Base-by-base conservation (phyloP, 2,888 invertebrate genomes). In the Rhamnusium bicolor region DNA sequence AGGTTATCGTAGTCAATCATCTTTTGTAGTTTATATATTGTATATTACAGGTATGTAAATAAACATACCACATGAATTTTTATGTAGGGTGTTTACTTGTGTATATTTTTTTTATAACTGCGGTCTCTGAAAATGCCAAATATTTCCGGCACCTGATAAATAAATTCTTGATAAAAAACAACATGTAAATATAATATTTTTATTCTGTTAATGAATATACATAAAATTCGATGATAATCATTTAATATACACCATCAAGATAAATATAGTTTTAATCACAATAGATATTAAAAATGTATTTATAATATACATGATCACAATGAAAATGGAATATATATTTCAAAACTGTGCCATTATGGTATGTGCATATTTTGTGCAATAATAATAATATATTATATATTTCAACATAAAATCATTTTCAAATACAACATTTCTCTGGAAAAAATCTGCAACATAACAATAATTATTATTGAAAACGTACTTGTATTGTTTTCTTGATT, bases 161-260 rank as follows among this genome's bases (percentile, higher is more conserved):
- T 24, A 2, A 24, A 24, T 6, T 32, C 1, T 40, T n/a, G 7
- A 24, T 56, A 51, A 58, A 24, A 66, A 66, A 49, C 40, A 49
- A 51, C 24, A 66, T 21, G 32, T 54, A 46, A 19, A 18, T 46
- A 10, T 49, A 63, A 58, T 60, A 47, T 66, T 47, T 65, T 65
- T 74, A 70, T 76, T 67, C 21, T 67, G 10, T 67, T 46, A 56
- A 24, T 54, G 67, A 56, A 67, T 67, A 67, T 67, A 75, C 77
- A 75, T 77, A 78, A 79, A n/a, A 78, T 79, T 78, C 78, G 78
- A 78, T 78, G 79, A 75, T 75, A 58, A 47, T 69, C 19, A 73
- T 70, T 53, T 47, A 71, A 58, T 71, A 58, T 65, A 71, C 65
- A 70, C 58, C 69, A 69, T 65, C 49, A 63, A 71, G 71, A 65